Evolutionary conservation across 2,888 invertebrate genomes (phyloP).

Genomic region (Andrena minutula): DNA sequence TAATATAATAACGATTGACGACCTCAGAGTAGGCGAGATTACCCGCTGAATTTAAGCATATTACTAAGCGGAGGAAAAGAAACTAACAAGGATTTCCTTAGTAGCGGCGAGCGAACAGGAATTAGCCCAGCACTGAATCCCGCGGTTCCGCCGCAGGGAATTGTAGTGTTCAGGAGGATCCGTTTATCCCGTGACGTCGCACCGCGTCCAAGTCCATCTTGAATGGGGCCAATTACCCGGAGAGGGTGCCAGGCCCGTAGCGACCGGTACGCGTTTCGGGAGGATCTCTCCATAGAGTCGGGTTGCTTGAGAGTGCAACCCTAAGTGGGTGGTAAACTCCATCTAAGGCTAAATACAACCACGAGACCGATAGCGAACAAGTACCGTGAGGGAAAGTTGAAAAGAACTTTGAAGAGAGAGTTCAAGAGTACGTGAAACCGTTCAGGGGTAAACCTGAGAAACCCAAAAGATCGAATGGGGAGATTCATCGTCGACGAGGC

Average conservation of each 20-base stretch:
- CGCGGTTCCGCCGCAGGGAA: conserved; percentile 81
- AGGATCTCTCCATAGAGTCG: conserved; percentile 61
- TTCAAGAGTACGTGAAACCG: too few species aligned
- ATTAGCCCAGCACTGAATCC: too few species aligned
- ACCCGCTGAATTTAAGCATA: too few species aligned
- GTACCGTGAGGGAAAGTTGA: conserved; percentile 18
- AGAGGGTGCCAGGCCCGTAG: conserved; percentile 14
- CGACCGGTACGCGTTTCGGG: conserved; percentile 75
- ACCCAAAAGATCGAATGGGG: conserved; percentile 77
- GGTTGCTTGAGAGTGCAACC: conserved; percentile 59
- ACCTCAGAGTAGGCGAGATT: too few species aligned
- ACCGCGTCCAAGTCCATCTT: conserved; percentile 3
- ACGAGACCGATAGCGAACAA: conserved; percentile 63
- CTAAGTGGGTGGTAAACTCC: conserved; percentile 59
- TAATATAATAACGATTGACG: too few species aligned
- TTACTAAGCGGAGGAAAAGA: too few species aligned
- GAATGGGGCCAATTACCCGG: neutral
- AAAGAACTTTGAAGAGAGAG: too few species aligned
- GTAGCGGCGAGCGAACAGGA: too few species aligned
- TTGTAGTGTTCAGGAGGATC: conserved; percentile 85
- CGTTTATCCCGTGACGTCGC: neutral
- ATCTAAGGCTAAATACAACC: conserved; percentile 57
- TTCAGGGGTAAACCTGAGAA: conserved; percentile 5
- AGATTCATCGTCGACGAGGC: too few species aligned
- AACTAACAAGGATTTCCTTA: too few species aligned